Evolutionary conservation across 1,140 invertebrate species (phyloP).

Genomic region (Leptinotarsa undecemlineata): DNA sequence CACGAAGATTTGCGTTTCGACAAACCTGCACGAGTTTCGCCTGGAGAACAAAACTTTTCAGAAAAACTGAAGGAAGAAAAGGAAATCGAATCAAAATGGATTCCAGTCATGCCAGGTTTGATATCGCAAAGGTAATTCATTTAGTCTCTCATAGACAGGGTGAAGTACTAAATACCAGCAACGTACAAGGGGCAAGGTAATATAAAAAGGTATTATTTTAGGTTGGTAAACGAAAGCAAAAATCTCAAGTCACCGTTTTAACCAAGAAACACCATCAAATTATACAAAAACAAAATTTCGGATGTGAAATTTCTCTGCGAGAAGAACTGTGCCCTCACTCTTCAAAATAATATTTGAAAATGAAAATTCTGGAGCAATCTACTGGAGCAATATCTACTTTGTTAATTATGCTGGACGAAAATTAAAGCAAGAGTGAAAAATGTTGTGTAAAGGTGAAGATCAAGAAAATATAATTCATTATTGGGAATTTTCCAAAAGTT

Average conservation of each 20-base stretch:
- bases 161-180: not conserved
- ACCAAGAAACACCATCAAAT: not conserved
- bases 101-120: conserved; percentile 12
- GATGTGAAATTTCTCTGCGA: too few relatives aligned
- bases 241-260: not conserved
- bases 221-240: conserved; percentile 14
- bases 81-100: conserved; percentile 2
- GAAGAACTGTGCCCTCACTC: too few relatives aligned
- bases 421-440: too few relatives aligned
- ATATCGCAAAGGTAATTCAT: conserved; percentile 12
- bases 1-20: not conserved
- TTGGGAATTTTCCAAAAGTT: too few relatives aligned
- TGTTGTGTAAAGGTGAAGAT: too few relatives aligned
- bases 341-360: too few relatives aligned
- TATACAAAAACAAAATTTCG: too few relatives aligned
- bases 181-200: not conserved
- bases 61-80: not conserved
- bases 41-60: not conserved
- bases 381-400: not conserved
- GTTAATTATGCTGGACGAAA: too few relatives aligned
- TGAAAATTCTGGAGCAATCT: too few relatives aligned
- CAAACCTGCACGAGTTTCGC: not conserved
- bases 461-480: too few relatives aligned
- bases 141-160: not conserved
- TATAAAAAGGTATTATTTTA: not conserved